A percentile compares a stretch with the other conserved stretches of the same genome.
These are phyloP conservation scores for Scomber japonicus DNA, from an alignment of 2,113 vertebrate species.

Conservation along the genomic window DNA sequence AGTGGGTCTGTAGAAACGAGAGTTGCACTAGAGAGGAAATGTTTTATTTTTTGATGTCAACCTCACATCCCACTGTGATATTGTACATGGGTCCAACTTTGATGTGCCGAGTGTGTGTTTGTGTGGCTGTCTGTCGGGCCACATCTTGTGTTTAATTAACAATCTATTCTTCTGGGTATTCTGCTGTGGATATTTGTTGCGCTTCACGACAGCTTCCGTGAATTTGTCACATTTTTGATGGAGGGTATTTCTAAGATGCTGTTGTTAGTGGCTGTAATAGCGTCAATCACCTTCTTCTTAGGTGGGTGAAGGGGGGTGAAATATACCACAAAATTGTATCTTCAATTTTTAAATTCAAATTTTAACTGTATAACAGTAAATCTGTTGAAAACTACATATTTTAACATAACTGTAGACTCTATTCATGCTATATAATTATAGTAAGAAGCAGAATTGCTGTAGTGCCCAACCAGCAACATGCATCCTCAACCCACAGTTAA, in stretches of 20 bases:
- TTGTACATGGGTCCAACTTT: constrained; percentile 50
- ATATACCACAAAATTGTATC: background rate
- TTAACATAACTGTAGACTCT: background rate
- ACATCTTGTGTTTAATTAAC: constrained; percentile 54
- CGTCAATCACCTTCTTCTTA: background rate
- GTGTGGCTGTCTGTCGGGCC: constrained; percentile 21
- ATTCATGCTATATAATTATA: constrained; percentile 2
- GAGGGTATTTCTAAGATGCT: constrained; percentile 20
- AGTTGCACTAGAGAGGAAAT: constrained; percentile 35
- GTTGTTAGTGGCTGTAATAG: constrained; percentile 32
- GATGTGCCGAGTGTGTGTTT: constrained; percentile 43
- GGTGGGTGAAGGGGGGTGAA: background rate
- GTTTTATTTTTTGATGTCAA: constrained; percentile 36
- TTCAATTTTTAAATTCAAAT: constrained; percentile 4
- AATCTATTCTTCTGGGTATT: constrained; percentile 46
- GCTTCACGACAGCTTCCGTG: constrained; percentile 32
- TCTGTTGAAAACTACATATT: background rate
- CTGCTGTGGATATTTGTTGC: constrained; percentile 59
- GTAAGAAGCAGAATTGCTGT: background rate
- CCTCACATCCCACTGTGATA: constrained; percentile 59
- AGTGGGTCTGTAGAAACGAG: constrained; percentile 13
- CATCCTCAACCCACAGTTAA: constrained; percentile 29
- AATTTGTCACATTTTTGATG: constrained; percentile 42
- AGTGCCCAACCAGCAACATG: constrained; percentile 40
- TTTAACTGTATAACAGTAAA: background rate